Percentiles rank a stretch among this genome's conserved stretches.
These are phyloP conservation scores for Philotrypesis tridentata DNA, from an alignment of 1,140 invertebrate species.

Conservation along the genomic window DNA sequence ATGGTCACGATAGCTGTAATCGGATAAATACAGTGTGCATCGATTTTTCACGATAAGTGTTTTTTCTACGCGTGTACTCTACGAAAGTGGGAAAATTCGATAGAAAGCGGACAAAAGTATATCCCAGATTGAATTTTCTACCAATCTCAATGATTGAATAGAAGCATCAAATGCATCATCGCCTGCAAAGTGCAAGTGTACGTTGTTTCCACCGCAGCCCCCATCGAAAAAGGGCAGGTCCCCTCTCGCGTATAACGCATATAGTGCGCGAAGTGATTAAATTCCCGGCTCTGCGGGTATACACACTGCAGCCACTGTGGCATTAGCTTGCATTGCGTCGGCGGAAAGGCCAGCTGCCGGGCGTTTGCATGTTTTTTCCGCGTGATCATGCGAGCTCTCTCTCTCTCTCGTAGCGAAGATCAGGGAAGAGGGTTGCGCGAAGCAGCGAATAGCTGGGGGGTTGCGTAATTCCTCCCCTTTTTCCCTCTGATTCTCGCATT, in stretches of 20 bases:
- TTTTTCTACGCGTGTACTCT: not conserved
- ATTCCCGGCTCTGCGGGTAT: conserved; percentile 52
- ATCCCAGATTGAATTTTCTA: not conserved
- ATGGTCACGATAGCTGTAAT: conserved; percentile 60
- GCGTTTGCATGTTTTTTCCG: conserved; percentile 27
- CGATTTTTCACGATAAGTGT: not conserved
- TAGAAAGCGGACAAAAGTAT: not conserved
- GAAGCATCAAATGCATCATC: not conserved
- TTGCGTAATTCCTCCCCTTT: not conserved
- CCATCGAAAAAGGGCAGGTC: not conserved
- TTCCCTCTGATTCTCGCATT: not conserved
- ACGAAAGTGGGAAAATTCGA: not conserved
- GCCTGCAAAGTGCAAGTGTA: not conserved
- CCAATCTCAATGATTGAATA: not conserved
- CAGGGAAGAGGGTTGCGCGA: not conserved
- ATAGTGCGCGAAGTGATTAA: conserved; percentile 60
- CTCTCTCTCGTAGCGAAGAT: not conserved
- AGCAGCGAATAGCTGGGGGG: not conserved
- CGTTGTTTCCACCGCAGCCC: not conserved
- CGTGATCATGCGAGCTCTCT: not conserved
- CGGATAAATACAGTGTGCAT: not conserved
- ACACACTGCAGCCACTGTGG: not conserved
- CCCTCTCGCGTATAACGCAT: conserved; percentile 44
- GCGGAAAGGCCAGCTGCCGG: conserved; percentile 48
- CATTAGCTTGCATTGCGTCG: conserved; percentile 26